These are phyloP conservation scores for Vombatus ursinus DNA, from an alignment of 2,113 vertebrate species.

Conservation along the genomic window DNA sequence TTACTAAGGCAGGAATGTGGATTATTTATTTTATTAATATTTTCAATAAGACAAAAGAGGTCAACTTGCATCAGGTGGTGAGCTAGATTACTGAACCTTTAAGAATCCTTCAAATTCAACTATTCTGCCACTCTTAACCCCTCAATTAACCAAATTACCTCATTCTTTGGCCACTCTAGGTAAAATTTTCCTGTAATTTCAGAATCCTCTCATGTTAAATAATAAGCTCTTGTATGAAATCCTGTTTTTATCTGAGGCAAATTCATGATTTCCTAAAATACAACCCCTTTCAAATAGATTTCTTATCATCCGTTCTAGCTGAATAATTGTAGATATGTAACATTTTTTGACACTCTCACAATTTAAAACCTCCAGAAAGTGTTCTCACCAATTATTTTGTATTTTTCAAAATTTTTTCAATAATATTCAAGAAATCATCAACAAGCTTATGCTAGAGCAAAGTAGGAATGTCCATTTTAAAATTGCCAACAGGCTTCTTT, in stretches of 20 bases:
- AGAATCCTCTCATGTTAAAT: background rate
- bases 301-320: slow-evolving; percentile 9
- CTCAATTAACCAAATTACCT: background rate
- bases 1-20: background rate
- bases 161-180: slow-evolving; percentile 29
- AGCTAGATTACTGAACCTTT: slow-evolving; percentile 1
- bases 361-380: slow-evolving; percentile 14
- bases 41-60: slow-evolving; percentile 6
- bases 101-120: slow-evolving; percentile 2
- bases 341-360: background rate
- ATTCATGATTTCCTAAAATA: background rate
- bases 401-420: background rate
- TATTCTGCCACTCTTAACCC: slow-evolving; percentile 1
- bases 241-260: background rate
- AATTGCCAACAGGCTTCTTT: background rate
- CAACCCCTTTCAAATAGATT: background rate
- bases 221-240: background rate
- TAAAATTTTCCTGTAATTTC: background rate
- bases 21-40: slow-evolving; percentile 27
- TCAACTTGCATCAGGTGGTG: background rate
- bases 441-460: background rate
- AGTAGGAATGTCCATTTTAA: background rate
- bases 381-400: background rate
- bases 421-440: background rate
- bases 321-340: slow-evolving; percentile 4